Base-by-base conservation (phyloP, 2,113 vertebrate genomes). In the Engystomops pustulosus region DNA sequence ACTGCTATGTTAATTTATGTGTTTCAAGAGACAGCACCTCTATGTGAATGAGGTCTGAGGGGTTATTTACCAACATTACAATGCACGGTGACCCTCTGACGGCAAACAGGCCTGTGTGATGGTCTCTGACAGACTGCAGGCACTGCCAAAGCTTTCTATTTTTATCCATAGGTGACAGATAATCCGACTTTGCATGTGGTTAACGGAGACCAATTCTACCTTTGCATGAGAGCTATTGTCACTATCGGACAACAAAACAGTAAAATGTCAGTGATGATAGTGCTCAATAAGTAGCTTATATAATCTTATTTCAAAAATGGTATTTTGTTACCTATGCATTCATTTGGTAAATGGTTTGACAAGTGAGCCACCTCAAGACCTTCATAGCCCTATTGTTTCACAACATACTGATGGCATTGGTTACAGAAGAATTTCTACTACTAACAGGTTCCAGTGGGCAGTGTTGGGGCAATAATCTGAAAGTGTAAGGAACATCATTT, bases 131-230 rank as follows among this genome's bases (percentile, higher is more conserved):
- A 71, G 67, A 23, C 67, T 71, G 67, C 47, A 76, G 47, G 34
- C 45, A 51, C 30, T 53, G 38, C n/a, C 18, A 23, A 65, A 12
- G 20, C 18, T 49, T 58, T 71, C 80, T 81, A 71, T 81, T 58
- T 72, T 71, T 58, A 81, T 23, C 67, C n/a, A 36, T 3, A 58
- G 49, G 47, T 58, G 45, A 71, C 47, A 71, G 80, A 81, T 81
- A 68, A 67, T 72, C 47, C 23, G 45, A 25, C 18, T 69, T 80
- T 55, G 23, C 67, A 58, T 58, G 49, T 18, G 12, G 49, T 69
- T 38, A 71, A 81, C 55, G 65, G 44, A 36, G 47, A 20, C 55
- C 36, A 38, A 15, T 23, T 11, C 49, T 77, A 53, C n/a, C 27
- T 68, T 69, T 68, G 44, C 30, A 44, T 23, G 44, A 34, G 23